Evolutionary conservation across 2,113 vertebrate genomes (phyloP), one percentile per base, ranked within the genome.

Genomic region (Todiramphus saurophagus): DNA sequence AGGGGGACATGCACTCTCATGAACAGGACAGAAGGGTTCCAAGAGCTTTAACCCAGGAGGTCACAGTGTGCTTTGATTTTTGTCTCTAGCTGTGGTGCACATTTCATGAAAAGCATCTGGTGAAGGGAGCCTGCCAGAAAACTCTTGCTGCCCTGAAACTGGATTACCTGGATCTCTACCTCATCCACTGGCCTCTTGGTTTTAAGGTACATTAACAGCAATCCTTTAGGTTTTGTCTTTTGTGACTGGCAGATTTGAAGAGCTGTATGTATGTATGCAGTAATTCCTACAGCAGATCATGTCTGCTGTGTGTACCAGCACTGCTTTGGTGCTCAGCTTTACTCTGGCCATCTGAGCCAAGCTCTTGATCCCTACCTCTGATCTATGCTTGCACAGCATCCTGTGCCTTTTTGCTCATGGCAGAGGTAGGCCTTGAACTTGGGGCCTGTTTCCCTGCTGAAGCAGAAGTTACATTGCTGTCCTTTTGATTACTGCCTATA

Each of bases 101-200:
- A 0, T 99, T 98, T 94, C 99, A 99, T 18, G 97, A 98, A 8
- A 99, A 99, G 79, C 74, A 96, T 58, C 31, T 98, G 92, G 99
- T 99, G 89, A 99, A 98, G 41, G 92, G 94, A 41, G 98, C 92
- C 33, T 99, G 98, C 94, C 98, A 99, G 97, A 98, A 99, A 96
- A 99, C 99, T 0, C 98, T 99, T 18, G 88, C 96, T 9, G 98
- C 97, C 92, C 97, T 99, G 62, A 98, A 99, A 83, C 94, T 99
- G 96, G 98, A 99, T 89, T 99, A 99, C 96, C 83, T 99, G 81
- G 99, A 99, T 89, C 98, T 99, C 44, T 99, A 99, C 87, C 98
- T 99, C 8, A 88, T 99, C 44, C 99, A 99, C 91, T 99, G 99
- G 99, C 99, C 99, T 5, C 43, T 98, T 46, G 99, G 99, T 19